These are phyloP conservation scores for Phortica magna DNA, from an alignment of 2,888 invertebrate species.

Conservation along the genomic window DNA sequence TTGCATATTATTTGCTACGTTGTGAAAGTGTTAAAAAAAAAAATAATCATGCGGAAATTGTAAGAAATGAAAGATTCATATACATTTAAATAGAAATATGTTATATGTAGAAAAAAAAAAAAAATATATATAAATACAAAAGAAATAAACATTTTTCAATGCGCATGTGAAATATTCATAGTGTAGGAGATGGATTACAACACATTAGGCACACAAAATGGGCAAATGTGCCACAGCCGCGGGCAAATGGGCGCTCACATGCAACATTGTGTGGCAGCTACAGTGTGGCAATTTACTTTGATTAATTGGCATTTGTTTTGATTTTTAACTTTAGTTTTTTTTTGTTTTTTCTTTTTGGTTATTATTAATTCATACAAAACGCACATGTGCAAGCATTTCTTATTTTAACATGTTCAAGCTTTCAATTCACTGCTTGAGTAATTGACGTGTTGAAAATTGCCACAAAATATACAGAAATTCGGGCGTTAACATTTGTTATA, in stretches of 20 bases:
- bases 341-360: constrained; percentile 3
- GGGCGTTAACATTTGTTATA: neutral
- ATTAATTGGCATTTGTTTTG: constrained; percentile 57
- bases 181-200: constrained; percentile 25
- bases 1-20: constrained; percentile 19
- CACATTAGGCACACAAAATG: constrained; percentile 25
- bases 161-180: neutral
- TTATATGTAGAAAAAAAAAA: neutral
- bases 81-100: neutral
- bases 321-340: constrained; percentile 42
- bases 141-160: neutral
- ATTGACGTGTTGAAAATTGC: constrained; percentile 6
- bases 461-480: neutral
- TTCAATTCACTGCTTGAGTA: neutral
- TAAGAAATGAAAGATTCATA: constrained; percentile 45
- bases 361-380: neutral
- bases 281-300: constrained; percentile 43
- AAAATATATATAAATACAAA: neutral
- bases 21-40: constrained; percentile 61
- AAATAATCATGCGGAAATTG: constrained; percentile 60
- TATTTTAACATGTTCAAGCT: neutral
- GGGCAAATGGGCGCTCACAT: neutral
- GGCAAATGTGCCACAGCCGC: neutral
- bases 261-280: neutral
- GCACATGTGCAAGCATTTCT: neutral